Percentiles rank a stretch among this genome's conserved stretches.
phyloP scores from a whole-genome alignment of 92 coral and sea anemone genomes.

The Muricea muricata region DNA sequence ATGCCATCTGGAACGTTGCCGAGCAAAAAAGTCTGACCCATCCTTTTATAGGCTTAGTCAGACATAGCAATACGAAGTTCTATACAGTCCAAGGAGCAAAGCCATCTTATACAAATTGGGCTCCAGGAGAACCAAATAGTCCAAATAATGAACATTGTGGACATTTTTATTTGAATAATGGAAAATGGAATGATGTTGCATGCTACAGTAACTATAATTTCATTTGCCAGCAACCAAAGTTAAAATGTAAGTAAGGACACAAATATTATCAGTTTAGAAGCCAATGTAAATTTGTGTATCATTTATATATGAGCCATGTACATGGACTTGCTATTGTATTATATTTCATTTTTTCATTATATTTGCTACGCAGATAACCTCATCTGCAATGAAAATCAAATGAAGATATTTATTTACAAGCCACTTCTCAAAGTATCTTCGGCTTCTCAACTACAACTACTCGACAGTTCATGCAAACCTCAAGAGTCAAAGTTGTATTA shows the following conservation, averaged over 20 bases:
- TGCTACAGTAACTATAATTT: background rate
- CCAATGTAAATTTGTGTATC: too few species aligned
- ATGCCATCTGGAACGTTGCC: too few species aligned
- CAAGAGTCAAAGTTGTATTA: background rate
- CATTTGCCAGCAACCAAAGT: background rate
- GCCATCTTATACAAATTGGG: too few species aligned
- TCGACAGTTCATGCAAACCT: slow-evolving; percentile 13
- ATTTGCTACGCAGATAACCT: background rate
- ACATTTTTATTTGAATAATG: too few species aligned
- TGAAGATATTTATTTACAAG: background rate
- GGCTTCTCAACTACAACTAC: slow-evolving; percentile 4
- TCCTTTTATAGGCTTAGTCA: too few species aligned
- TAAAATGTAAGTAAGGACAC: background rate
- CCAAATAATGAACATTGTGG: too few species aligned
- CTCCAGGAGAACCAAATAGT: too few species aligned
- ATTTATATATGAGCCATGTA: too few species aligned
- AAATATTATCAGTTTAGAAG: background rate
- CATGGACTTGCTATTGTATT: too few species aligned
- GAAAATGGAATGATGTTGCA: background rate
- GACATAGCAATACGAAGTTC: too few species aligned
- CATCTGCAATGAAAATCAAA: background rate
- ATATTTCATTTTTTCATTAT: background rate
- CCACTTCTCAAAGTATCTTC: background rate
- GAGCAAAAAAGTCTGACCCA: too few species aligned
- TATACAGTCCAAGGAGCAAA: too few species aligned